Percentiles rank a stretch among this genome's conserved stretches.
These are phyloP conservation scores for Polyploca ridens DNA, from an alignment of 2,888 invertebrate genomes.

Conservation along the genomic window DNA sequence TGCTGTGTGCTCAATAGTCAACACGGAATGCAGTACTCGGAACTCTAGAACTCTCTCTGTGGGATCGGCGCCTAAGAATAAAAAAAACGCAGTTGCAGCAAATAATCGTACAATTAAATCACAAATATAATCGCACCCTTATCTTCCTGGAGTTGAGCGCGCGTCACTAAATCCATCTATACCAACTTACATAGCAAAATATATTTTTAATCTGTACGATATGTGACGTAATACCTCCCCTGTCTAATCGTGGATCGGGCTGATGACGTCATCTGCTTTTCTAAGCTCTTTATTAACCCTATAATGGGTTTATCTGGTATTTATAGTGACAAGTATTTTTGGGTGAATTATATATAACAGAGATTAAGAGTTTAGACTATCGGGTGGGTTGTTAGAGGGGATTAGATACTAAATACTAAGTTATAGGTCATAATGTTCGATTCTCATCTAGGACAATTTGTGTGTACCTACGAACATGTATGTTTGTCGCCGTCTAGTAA, in stretches of 20 bases:
- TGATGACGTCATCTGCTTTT: background rate
- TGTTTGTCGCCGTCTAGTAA: too few relatives aligned
- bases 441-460: too few relatives aligned
- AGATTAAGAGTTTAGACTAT: background rate
- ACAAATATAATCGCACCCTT: conserved; percentile 18
- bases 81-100: background rate
- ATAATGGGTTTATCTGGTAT: background rate
- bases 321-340: background rate
- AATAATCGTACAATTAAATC: background rate
- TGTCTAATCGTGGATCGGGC: background rate
- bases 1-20: too few relatives aligned
- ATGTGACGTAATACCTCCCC: background rate
- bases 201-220: background rate
- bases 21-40: too few relatives aligned
- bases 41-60: too few relatives aligned
- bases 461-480: too few relatives aligned
- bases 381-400: too few relatives aligned
- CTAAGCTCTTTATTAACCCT: background rate
- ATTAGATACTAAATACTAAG: too few relatives aligned
- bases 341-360: background rate
- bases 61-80: too few relatives aligned
- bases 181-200: background rate
- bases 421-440: too few relatives aligned
- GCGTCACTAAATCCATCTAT: conserved; percentile 19
- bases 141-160: conserved; percentile 21